phyloP scores from a whole-genome alignment of 1,140 invertebrate species.

The Ceratina japonica region DNA sequence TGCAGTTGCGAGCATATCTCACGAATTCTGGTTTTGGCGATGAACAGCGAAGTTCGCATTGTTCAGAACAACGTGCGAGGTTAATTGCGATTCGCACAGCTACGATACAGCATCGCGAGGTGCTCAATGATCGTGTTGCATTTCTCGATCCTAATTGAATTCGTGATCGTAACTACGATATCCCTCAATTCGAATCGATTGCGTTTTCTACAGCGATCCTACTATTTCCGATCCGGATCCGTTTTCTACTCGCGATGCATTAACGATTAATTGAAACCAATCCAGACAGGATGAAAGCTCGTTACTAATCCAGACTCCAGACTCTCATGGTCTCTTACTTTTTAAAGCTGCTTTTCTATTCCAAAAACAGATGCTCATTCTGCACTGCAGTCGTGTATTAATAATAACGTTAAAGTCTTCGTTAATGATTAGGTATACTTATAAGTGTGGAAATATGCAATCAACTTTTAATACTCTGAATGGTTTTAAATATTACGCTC shows the following conservation, averaged over 20 bases:
- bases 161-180: conserved; percentile 36
- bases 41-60: conserved; percentile 6
- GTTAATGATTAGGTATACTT: no score
- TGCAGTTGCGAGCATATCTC: not conserved
- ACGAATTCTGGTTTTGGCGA: not conserved
- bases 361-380: no score
- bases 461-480: no score
- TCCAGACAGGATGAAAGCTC: not conserved
- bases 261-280: not conserved
- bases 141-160: conserved; percentile 56
- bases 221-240: no score
- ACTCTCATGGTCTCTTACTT: no score
- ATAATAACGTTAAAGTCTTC: no score
- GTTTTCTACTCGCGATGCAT: not conserved
- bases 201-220: no score
- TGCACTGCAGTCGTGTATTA: no score
- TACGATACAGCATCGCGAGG: conserved; percentile 41
- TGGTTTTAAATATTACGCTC: no score
- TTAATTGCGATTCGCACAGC: conserved; percentile 51
- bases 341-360: no score
- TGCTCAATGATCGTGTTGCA: conserved; percentile 53
- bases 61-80: conserved; percentile 28
- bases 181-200: conserved; percentile 1
- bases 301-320: not conserved
- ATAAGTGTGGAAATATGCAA: no score